phyloP scores from a whole-genome alignment of 2,888 invertebrate species.

The Ferrisia virgata region DNA sequence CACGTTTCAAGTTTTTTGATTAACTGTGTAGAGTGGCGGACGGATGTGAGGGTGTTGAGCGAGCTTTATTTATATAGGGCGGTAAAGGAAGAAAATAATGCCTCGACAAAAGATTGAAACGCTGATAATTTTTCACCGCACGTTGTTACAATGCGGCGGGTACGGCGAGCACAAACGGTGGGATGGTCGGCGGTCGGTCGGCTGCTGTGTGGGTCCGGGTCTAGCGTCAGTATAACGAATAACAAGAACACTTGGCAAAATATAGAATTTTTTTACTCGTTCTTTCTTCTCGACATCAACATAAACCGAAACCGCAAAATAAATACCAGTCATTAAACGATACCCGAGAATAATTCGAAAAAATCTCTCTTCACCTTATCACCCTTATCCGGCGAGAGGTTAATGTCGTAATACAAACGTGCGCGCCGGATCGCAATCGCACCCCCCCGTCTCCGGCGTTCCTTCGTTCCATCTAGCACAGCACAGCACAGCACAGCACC shows the following conservation, averaged over 20 bases:
- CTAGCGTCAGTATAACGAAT: not conserved
- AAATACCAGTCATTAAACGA: constrained; percentile 29
- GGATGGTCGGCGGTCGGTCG: too few relatives aligned
- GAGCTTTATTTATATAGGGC: not conserved
- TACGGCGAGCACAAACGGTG: too few relatives aligned
- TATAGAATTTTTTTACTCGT: not conserved
- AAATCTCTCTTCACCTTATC: constrained; percentile 30
- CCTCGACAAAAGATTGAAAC: constrained; percentile 14
- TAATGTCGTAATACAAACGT: constrained; percentile 21
- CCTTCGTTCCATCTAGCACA: too few relatives aligned
- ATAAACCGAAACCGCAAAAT: constrained; percentile 8
- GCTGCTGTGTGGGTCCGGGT: too few relatives aligned
- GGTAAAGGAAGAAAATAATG: not conserved
- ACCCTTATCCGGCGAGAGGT: not conserved
- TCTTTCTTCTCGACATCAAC: not conserved
- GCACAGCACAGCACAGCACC: too few relatives aligned
- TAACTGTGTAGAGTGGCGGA: too few relatives aligned
- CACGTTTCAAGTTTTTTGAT: constrained; percentile 25
- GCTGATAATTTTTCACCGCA: constrained; percentile 22
- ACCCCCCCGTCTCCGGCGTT: too few relatives aligned
- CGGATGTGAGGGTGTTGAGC: too few relatives aligned
- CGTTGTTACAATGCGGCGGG: not conserved
- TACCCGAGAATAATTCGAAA: constrained; percentile 15
- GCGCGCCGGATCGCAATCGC: not conserved
- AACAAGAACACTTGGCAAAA: not conserved